phyloP scores from a whole-genome alignment of 2,113 vertebrate genomes.

The Montifringilla adamsi region DNA sequence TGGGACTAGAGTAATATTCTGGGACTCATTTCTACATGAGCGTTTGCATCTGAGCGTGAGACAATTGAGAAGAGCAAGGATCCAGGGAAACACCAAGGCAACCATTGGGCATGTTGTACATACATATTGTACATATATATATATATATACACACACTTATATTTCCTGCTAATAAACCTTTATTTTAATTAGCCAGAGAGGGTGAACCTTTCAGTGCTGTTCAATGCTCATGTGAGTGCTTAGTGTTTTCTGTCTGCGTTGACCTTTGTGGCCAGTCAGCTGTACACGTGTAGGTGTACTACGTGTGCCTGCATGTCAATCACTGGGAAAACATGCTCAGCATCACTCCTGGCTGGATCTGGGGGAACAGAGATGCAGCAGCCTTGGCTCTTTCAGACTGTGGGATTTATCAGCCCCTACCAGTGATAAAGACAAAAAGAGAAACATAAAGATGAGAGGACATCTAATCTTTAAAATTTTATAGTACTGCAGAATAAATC shows the following conservation, averaged over 20 bases:
- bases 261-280: not conserved
- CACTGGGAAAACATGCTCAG: not conserved
- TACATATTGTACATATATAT: not conserved
- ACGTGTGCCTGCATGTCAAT: accelerated
- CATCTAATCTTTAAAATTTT: not conserved
- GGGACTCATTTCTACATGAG: not conserved
- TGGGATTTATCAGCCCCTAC: not conserved
- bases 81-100: not conserved
- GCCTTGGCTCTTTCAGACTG: not conserved
- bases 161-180: not conserved
- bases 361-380: not conserved
- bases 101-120: not conserved
- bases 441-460: not conserved
- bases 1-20: not conserved
- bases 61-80: not conserved
- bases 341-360: not conserved
- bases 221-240: not conserved
- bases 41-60: not conserved
- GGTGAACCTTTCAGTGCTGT: not conserved
- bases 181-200: not conserved
- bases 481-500: not conserved
- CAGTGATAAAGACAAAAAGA: not conserved
- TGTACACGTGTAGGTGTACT: accelerated
- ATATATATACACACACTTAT: not conserved
- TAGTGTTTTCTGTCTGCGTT: not conserved